phyloP scores from a whole-genome alignment of 2,113 vertebrate genomes.

The Choloepus hoffmanni region DNA sequence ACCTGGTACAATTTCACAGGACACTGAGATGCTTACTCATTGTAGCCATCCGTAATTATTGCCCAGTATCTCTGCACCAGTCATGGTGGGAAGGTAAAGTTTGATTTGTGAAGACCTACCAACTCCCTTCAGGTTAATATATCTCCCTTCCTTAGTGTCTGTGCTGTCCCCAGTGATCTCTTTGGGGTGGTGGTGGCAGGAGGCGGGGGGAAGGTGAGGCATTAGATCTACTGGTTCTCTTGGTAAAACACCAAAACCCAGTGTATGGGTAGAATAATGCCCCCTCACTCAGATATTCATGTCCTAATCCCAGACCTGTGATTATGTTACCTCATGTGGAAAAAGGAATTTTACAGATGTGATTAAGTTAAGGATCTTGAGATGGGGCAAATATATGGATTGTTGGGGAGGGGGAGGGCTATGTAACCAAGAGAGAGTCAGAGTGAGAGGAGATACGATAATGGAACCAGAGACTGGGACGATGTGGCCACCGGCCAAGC shows the following conservation, averaged over 20 bases:
- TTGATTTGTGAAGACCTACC: not conserved
- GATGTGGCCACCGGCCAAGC: not conserved
- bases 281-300: not conserved
- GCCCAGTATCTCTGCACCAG: not conserved
- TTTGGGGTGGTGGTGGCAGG: not conserved
- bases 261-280: no score
- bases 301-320: not conserved
- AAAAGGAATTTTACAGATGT: not conserved
- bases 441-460: no score
- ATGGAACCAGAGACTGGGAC: not conserved
- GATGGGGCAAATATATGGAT: not conserved
- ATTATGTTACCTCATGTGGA: not conserved
- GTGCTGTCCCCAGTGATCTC: not conserved
- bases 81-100: not conserved
- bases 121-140: not conserved
- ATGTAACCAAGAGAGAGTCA: no score
- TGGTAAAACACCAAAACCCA: not conserved
- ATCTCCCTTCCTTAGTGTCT: not conserved
- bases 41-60: not conserved
- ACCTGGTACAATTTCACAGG: not conserved
- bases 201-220: not conserved
- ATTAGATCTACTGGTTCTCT: not conserved
- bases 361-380: not conserved
- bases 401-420: no score
- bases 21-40: slow-evolving; percentile 17